Evolutionary conservation across 2,113 vertebrate genomes (phyloP), one percentile per base, ranked within the genome.

Genomic region (Petromus typicus): DNA sequence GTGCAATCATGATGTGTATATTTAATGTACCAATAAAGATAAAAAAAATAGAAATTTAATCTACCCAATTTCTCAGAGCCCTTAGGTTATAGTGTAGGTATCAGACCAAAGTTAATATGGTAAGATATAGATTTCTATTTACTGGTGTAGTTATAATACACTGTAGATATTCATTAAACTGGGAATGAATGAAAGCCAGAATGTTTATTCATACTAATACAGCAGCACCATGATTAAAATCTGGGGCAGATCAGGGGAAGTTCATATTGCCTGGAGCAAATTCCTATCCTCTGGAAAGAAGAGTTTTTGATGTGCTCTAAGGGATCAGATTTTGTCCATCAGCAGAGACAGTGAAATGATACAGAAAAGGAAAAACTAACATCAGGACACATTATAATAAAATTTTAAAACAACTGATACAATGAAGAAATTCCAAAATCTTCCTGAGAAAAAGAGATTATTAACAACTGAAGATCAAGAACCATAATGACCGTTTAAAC

Each of bases 321-420:
- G 18, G 85, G 61, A 23, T 73, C 80, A 78, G 22, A 69, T 20
- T 76, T 82, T 32, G 34, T 20, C 78, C 6, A 48, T 13, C 18
- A 40, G 18, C 63, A 86, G 89, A 75, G 11, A 61, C 25, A 89
- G 27, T 56, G 25, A 87, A 90, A 82, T 56, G 82, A 34, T 3
- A 90, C 8, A 56, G 20, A 13, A 51, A 90, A 92, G 3, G 8
- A 76, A 89, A 95, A 84, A 37, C 18, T 57, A 86, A 73, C 34
- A 48, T 0, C 18, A 27, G 3, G 22, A 69, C 43, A 78, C 7
- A 64, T 56, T 45, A 71, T 25, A 64, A 54, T 20, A 43, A n/a
- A 88, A 81, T 82, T 94, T 94, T 48, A 86, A 91, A 94, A 94
- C 51, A 87, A 64, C 16, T 63, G 56, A 67, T 45, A 90, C 30